phyloP scores from a whole-genome alignment of 2,888 invertebrate species.

The Aplocera efformata region DNA sequence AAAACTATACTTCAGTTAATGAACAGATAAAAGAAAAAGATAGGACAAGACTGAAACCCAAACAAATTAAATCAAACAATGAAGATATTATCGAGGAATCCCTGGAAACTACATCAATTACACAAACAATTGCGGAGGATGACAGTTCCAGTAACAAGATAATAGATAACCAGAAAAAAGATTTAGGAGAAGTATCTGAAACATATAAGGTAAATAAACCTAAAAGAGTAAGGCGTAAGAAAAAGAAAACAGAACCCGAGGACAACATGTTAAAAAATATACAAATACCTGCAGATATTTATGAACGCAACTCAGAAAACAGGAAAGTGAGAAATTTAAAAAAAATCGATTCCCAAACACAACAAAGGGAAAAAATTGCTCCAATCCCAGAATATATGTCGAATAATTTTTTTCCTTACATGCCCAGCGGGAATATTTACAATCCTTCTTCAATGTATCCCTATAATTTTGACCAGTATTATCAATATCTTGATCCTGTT shows the following conservation, averaged over 20 bases:
- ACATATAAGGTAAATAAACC: not conserved
- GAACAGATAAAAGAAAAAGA: constrained; percentile 1
- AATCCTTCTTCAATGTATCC: constrained; percentile 24
- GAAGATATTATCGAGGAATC: constrained; percentile 2
- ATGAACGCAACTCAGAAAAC: constrained; percentile 28
- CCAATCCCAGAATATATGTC: constrained; percentile 17
- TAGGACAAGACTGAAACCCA: not conserved
- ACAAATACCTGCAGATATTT: constrained; percentile 18
- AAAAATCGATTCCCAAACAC: constrained; percentile 4
- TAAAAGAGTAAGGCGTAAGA: not conserved
- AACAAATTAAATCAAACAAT: not conserved
- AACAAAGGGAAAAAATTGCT: constrained; percentile 2
- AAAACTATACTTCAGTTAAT: not conserved
- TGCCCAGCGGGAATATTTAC: constrained; percentile 22
- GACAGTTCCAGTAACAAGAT: not conserved
- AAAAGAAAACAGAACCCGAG: not conserved
- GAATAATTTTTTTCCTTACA: constrained; percentile 19
- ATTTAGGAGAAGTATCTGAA: not conserved
- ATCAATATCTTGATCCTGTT: constrained; percentile 20
- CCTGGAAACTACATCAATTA: not conserved
- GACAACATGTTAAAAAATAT: constrained; percentile 10
- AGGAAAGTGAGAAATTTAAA: constrained; percentile 29
- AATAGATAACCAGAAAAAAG: constrained; percentile 18
- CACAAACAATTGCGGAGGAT: not conserved
- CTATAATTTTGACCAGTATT: constrained; percentile 31